These are phyloP conservation scores for Amphilophus citrinellus DNA, from an alignment of 2,113 vertebrate genomes.

Conservation along the genomic window DNA sequence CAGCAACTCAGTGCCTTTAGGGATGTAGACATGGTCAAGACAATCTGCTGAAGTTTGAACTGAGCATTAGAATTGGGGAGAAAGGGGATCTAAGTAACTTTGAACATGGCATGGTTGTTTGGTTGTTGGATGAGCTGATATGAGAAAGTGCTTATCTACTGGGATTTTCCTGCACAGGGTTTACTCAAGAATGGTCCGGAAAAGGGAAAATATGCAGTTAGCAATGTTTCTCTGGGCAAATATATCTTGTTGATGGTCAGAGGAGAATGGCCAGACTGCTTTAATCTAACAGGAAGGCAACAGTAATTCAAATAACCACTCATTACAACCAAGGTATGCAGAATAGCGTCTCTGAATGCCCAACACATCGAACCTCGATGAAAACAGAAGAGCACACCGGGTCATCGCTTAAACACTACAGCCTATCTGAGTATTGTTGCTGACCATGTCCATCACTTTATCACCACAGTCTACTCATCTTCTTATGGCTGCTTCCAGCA, in stretches of 20 bases:
- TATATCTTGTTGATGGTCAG: neutral
- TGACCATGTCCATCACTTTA: conserved; percentile 5
- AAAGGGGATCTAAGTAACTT: neutral
- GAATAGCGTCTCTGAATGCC: neutral
- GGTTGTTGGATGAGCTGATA: neutral
- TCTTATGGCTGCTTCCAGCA: neutral
- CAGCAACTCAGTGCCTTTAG: neutral
- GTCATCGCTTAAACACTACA: neutral
- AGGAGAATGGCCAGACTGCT: neutral
- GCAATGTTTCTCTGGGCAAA: neutral
- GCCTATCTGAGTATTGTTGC: neutral
- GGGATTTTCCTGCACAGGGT: neutral
- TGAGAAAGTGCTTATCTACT: neutral
- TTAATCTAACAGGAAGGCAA: neutral
- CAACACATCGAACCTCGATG: neutral
- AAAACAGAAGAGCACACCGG: neutral
- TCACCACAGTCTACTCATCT: neutral
- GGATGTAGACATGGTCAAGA: neutral
- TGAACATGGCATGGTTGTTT: neutral
- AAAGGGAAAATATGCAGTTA: neutral
- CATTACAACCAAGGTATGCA: neutral
- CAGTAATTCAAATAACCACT: neutral
- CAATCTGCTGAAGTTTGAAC: neutral
- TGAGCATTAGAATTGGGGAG: neutral
- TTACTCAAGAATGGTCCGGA: neutral